Evolutionary conservation across 2,113 vertebrate genomes (phyloP).

Genomic region (Phoxinus phoxinus): DNA sequence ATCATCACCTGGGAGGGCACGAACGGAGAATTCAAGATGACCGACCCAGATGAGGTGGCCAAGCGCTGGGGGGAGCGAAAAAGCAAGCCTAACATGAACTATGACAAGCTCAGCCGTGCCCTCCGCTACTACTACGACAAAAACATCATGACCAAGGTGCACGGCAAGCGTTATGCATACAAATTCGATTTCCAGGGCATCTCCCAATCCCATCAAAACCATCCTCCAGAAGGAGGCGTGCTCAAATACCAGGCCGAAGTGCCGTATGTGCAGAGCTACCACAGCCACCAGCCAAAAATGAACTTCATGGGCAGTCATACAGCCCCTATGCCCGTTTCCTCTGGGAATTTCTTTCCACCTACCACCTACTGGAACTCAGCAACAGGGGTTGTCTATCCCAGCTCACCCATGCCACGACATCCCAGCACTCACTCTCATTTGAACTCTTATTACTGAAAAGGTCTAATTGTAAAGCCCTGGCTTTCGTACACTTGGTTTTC

Average conservation of each 20-base stretch:
- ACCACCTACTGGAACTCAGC: conserved; percentile 77
- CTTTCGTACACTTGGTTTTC: neutral
- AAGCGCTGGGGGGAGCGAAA: conserved; percentile 86
- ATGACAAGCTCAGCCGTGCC: conserved; percentile 79
- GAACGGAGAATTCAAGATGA: conserved; percentile 88
- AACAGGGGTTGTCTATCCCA: conserved; percentile 73
- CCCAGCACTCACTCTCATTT: conserved; percentile 74
- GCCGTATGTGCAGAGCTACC: conserved; percentile 69
- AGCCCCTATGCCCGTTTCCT: conserved; percentile 71
- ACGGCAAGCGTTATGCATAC: conserved; percentile 81
- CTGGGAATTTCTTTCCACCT: conserved; percentile 70
- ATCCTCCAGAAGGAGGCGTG: conserved; percentile 63
- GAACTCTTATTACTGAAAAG: conserved; percentile 77
- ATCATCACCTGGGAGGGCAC: conserved; percentile 85
- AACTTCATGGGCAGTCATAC: conserved; percentile 73
- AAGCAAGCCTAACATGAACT: conserved; percentile 86
- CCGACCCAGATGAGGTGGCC: conserved; percentile 85
- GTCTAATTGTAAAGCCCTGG: neutral
- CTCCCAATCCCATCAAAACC: conserved; percentile 75
- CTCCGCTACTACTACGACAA: conserved; percentile 83
- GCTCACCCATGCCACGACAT: conserved; percentile 73
- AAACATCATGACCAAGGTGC: conserved; percentile 84
- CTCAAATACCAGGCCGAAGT: conserved; percentile 75
- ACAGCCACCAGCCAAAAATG: conserved; percentile 80
- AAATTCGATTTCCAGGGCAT: conserved; percentile 82